These are phyloP conservation scores for Hyalella azteca DNA, from an alignment of 2,888 invertebrate genomes.

Conservation along the genomic window DNA sequence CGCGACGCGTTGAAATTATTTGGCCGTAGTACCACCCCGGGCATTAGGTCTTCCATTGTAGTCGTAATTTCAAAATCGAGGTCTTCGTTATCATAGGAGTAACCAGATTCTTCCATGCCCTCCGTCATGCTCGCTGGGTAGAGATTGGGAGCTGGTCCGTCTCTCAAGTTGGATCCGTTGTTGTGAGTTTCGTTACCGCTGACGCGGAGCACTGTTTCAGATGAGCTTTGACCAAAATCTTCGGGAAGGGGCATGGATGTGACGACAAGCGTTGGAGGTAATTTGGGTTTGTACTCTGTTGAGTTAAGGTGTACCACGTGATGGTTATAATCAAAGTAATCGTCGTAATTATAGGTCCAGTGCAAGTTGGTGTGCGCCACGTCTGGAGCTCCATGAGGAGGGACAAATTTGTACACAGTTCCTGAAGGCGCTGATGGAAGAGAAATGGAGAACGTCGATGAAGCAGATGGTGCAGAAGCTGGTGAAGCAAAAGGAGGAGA, in stretches of 20 bases:
- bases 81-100: slow-evolving; percentile 29
- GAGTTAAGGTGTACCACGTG: not conserved
- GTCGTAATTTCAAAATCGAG: slow-evolving; percentile 21
- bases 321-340: not conserved
- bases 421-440: slow-evolving; percentile 10
- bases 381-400: not conserved
- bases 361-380: not conserved
- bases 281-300: not conserved
- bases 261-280: not conserved
- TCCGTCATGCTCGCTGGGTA: slow-evolving; percentile 8
- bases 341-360: slow-evolving; percentile 21
- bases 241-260: not conserved
- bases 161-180: slow-evolving; percentile 20
- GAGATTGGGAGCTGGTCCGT: slow-evolving; percentile 36
- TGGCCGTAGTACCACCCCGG: not conserved
- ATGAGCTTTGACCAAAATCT: not conserved
- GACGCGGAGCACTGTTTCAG: not conserved
- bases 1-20: slow-evolving; percentile 5
- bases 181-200: not conserved
- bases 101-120: not conserved
- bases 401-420: not conserved
- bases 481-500: too few relatives aligned
- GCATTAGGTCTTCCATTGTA: not conserved
- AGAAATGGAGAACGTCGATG: not conserved
- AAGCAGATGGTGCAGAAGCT: not conserved